phyloP scores from a whole-genome alignment of 2,888 invertebrate genomes.

The Spisula solida region DNA sequence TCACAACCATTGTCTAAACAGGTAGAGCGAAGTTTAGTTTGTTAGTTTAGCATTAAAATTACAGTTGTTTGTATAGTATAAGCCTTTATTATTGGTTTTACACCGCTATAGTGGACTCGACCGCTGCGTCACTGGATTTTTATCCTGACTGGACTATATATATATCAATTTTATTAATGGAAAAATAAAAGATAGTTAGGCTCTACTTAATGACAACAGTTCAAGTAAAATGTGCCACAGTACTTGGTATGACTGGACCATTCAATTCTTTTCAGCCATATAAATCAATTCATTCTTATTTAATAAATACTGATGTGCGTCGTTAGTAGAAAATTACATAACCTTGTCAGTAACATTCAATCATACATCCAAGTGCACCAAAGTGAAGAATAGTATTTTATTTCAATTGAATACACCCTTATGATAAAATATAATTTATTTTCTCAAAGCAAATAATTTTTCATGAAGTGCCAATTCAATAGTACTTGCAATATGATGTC shows the following conservation, averaged over 20 bases:
- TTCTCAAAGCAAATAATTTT: background rate
- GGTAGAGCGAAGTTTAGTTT: too few relatives aligned
- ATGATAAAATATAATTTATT: background rate
- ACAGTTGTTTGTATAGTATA: too few relatives aligned
- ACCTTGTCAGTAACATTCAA: background rate
- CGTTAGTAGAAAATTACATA: background rate
- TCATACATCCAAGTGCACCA: background rate
- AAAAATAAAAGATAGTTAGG: background rate
- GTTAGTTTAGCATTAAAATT: too few relatives aligned
- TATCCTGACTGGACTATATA: too few relatives aligned
- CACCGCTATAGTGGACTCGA: too few relatives aligned
- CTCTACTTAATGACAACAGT: background rate
- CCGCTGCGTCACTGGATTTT: too few relatives aligned
- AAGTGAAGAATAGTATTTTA: background rate
- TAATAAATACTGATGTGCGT: background rate
- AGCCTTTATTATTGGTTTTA: too few relatives aligned
- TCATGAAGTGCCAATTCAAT: background rate
- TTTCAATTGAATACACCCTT: background rate
- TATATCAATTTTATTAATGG: background rate
- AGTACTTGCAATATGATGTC: too few relatives aligned
- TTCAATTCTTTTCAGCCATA: background rate
- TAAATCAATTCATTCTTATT: background rate
- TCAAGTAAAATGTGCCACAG: constrained; percentile 3
- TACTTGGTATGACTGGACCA: background rate
- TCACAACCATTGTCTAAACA: too few relatives aligned